These are phyloP conservation scores for Physella acuta DNA, from an alignment of 1,140 invertebrate species.

Conservation along the genomic window DNA sequence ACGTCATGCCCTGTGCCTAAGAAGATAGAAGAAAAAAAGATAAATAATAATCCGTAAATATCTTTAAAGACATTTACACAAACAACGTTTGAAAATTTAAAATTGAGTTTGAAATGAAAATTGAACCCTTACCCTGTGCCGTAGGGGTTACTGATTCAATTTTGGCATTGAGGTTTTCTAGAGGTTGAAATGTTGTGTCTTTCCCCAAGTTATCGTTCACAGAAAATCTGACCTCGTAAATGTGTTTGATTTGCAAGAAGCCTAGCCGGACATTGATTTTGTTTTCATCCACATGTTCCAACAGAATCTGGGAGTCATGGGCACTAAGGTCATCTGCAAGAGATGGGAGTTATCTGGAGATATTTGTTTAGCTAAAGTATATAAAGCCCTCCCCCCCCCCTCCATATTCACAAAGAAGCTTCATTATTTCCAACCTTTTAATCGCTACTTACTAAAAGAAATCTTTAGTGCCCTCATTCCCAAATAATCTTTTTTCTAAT, in stretches of 20 bases:
- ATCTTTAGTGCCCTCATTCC: too few species aligned
- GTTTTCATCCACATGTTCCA: conserved; percentile 23
- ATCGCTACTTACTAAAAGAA: too few species aligned
- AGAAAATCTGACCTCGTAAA: conserved; percentile 40
- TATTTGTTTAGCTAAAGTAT: too few species aligned
- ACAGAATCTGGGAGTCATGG: conserved; percentile 33
- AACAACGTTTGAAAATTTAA: neutral
- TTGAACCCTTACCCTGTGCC: conserved; percentile 33
- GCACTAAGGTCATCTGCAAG: conserved; percentile 26
- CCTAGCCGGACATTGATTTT: conserved; percentile 42
- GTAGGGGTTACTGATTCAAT: conserved; percentile 34
- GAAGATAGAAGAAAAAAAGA: conserved; percentile 22
- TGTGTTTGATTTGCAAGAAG: conserved; percentile 43
- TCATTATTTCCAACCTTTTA: too few species aligned
- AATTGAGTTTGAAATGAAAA: neutral
- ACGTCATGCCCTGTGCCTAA: conserved; percentile 46
- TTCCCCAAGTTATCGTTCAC: conserved; percentile 41
- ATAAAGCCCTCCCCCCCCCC: too few species aligned
- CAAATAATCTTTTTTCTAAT: too few species aligned
- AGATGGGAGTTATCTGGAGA: too few species aligned
- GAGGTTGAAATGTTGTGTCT: conserved; percentile 40
- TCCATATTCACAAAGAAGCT: too few species aligned
- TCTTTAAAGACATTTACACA: neutral
- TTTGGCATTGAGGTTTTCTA: conserved; percentile 42
- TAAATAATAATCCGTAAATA: neutral